These are phyloP conservation scores for rat (Rattus norvegicus) DNA, from an alignment of 2,113 vertebrate species.

Conservation along the genomic window DNA sequence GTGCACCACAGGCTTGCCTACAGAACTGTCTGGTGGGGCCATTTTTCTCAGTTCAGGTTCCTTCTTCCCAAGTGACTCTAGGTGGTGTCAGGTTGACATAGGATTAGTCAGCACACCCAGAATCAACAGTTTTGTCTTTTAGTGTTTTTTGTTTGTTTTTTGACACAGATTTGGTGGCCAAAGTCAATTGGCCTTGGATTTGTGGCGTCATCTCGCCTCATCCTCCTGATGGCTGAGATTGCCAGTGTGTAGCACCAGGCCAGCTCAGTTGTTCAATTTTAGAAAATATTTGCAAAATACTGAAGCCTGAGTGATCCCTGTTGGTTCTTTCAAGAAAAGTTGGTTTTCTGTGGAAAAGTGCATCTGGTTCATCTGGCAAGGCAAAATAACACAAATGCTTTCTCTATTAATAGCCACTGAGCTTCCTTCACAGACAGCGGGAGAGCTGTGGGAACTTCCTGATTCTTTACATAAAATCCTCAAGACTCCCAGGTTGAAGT, in stretches of 20 bases:
- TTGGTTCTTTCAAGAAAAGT: conserved; percentile 47
- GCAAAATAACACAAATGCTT: neutral
- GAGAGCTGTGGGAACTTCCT: neutral
- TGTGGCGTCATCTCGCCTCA: neutral
- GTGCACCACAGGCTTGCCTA: neutral
- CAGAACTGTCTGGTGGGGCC: neutral
- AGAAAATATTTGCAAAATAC: conserved; percentile 56
- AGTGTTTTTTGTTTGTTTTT: neutral
- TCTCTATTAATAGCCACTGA: neutral
- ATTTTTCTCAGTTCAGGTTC: neutral
- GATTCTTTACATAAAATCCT: neutral
- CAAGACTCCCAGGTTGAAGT: neutral
- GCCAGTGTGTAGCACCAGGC: neutral
- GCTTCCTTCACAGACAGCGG: neutral
- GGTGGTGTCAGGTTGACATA: neutral
- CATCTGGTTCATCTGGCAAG: neutral
- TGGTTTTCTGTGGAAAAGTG: neutral
- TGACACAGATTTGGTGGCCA: neutral
- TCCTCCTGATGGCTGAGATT: neutral
- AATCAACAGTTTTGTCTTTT: neutral
- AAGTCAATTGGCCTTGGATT: neutral
- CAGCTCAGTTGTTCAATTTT: conserved; percentile 26
- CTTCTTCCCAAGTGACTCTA: neutral
- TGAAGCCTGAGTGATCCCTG: conserved; percentile 22
- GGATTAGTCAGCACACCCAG: neutral